Conservation (phyloP, 2,113 vertebrate species). For the Myotis yumanensis region DNA sequence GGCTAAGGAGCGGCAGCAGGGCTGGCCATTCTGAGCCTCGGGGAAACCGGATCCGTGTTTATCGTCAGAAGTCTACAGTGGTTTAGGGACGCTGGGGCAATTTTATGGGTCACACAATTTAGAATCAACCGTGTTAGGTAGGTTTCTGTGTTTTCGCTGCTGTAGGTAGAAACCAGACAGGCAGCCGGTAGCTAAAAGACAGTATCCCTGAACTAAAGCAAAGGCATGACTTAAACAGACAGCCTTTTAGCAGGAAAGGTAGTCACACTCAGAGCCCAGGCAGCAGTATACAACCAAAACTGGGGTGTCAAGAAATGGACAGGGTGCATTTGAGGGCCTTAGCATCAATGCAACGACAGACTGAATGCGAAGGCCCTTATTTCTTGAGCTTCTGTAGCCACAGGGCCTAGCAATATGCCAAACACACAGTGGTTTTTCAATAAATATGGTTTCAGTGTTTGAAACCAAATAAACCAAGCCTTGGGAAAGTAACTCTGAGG, state of each 20-base stretch:
- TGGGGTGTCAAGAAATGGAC: background rate
- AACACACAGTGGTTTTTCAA: background rate
- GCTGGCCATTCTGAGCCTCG: background rate
- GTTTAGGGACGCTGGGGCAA: background rate
- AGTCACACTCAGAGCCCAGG: background rate
- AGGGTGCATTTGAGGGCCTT: background rate
- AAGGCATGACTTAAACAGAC: background rate
- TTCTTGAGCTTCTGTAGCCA: background rate
- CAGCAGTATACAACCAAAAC: background rate
- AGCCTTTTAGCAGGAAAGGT: background rate
- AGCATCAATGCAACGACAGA: background rate
- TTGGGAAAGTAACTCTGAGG: background rate
- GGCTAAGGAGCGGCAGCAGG: fast-evolving
- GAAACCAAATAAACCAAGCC: background rate
- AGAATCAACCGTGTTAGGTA: background rate
- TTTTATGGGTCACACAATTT: background rate
- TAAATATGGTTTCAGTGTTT: background rate
- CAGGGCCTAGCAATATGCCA: background rate
- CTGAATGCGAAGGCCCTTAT: background rate
- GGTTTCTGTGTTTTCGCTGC: background rate
- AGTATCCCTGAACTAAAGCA: background rate
- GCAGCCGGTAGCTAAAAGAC: background rate
- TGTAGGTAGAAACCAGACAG: background rate
- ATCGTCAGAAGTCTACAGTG: background rate
- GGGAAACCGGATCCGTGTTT: background rate